phyloP scores from a whole-genome alignment of 2,113 vertebrate species.

The Axis porcinus region DNA sequence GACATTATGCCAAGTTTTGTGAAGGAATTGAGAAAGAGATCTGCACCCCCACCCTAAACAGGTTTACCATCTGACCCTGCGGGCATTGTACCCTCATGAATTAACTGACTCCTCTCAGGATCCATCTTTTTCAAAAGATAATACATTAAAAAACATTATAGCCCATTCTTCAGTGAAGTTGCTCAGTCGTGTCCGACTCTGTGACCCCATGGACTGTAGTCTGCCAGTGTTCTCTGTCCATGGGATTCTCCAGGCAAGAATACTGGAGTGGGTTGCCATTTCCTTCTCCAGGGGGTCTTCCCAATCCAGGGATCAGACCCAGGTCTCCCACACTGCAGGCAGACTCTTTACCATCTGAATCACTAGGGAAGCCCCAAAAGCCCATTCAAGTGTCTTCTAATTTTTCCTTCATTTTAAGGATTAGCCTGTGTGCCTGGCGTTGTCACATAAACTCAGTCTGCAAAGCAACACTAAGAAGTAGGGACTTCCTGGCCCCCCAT shows the following conservation, averaged over 20 bases:
- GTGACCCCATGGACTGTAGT: rapidly evolving
- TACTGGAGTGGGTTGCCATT: background rate
- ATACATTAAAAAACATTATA: background rate
- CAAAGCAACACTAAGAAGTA: background rate
- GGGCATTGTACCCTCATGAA: background rate
- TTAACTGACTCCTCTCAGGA: background rate
- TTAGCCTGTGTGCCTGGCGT: rapidly evolving
- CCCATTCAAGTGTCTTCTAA: rapidly evolving
- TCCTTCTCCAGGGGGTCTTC: background rate
- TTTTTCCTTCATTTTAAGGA: background rate
- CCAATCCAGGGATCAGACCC: background rate
- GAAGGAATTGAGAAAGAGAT: background rate
- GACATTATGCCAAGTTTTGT: rapidly evolving
- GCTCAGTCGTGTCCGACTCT: background rate
- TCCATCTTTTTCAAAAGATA: background rate
- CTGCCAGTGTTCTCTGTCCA: background rate
- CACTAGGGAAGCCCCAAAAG: background rate
- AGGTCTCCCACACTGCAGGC: background rate
- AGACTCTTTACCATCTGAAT: background rate
- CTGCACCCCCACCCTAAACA: rapidly evolving
- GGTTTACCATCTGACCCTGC: rapidly evolving
- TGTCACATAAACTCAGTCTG: background rate
- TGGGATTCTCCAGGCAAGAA: background rate
- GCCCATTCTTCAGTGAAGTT: background rate
- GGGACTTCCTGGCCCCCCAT: rapidly evolving